phyloP scores from a whole-genome alignment of 2,113 vertebrate species.

The Brachypodius melanocephalos region DNA sequence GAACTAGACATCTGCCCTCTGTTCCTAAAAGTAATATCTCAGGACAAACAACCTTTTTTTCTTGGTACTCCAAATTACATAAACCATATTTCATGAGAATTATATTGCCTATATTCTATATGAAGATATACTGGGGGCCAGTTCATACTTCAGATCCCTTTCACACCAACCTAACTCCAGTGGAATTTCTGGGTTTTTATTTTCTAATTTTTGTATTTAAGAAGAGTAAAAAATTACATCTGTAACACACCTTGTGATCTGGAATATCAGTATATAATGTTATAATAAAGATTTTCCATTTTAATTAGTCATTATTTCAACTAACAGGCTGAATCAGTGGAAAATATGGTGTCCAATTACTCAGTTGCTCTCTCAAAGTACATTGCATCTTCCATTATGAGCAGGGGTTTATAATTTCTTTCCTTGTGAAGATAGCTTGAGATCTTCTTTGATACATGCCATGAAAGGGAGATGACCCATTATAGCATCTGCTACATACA shows the following conservation, averaged over 20 bases:
- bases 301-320: slow-evolving; percentile 45
- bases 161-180: neutral
- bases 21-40: slow-evolving; percentile 25
- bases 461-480: neutral
- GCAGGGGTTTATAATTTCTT: neutral
- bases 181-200: neutral
- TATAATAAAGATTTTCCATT: slow-evolving; percentile 23
- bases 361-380: neutral
- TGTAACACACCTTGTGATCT: neutral
- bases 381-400: slow-evolving; percentile 12
- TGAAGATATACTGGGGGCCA: neutral
- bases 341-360: slow-evolving; percentile 30
- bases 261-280: neutral
- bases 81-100: neutral
- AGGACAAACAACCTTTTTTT: neutral
- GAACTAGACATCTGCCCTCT: slow-evolving; percentile 35
- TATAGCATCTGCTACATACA: neutral
- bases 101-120: neutral
- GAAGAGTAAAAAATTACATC: neutral
- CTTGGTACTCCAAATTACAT: neutral
- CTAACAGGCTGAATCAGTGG: slow-evolving; percentile 26
- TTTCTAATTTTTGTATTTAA: neutral
- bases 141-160: neutral
- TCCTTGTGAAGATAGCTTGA: neutral
- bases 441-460: neutral